Base-by-base conservation (phyloP, 1,140 invertebrate species). In the Lineus longissimus region DNA sequence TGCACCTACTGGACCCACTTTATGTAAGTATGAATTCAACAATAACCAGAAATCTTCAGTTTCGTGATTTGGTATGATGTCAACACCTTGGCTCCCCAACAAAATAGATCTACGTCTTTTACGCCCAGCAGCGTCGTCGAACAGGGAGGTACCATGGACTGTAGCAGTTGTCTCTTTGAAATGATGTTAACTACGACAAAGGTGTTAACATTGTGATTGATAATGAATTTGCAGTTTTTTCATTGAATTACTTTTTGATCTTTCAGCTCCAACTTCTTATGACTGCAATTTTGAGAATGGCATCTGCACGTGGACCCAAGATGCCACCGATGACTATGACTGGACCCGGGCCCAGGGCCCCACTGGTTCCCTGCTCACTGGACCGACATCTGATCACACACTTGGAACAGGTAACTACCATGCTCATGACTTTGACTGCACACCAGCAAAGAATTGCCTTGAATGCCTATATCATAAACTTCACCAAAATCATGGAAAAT, bases 331-430 rank as follows among this genome's bases (percentile, higher is more conserved):
- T 67, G 86, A 90, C 71, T 91, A 91, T 70, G 88, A 91, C 68
- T 93, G 90, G 90, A 83, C 65, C 19, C 74, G 88, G 65, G 82
- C 87, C 25, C 89, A 88, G 69, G 86, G 84, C 45, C 84, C 85
- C n/a, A 90, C 90, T 0, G 88, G 89, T 0, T 47, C 66, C 1
- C n/a, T 82, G 0, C 81, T 83, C 4, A 91, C 90, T 0, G 90
- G 90, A 11, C 90, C 90, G 0, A 86, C 86, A 1, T 86, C 83
- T 71, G 91, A 92, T 74, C 90, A 92, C 71, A 92, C 90, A 9
- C 58, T 60, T 27, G 75, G 73, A 60, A 76, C 62, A 59, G 58
- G 74, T 76, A 62, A n/a, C n/a, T n/a, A 65, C n/a, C n/a, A n/a
- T n/a, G n/a, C n/a, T n/a, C n/a, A n/a, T n/a, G n/a, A n/a, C n/a